Conservation (phyloP, 2,888 invertebrate species). For the Dolichopus griseipennis region DNA sequence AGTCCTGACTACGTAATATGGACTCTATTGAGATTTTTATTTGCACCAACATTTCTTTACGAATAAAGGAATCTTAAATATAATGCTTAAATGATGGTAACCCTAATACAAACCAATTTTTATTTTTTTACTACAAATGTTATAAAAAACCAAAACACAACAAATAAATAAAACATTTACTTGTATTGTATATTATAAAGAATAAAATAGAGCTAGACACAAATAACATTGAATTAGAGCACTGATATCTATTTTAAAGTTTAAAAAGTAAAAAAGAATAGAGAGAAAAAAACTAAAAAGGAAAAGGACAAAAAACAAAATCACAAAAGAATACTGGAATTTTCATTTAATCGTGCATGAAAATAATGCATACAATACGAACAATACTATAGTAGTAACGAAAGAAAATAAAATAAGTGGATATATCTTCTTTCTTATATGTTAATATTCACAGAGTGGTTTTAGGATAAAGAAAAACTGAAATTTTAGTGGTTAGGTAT, state of each 20-base stretch:
- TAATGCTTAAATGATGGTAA: no score
- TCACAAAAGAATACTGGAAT: not conserved
- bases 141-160: no score
- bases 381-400: not conserved
- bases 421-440: not conserved
- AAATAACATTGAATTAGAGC: constrained; percentile 1
- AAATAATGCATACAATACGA: not conserved
- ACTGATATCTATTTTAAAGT: not conserved
- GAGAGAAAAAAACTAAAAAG: not conserved
- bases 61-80: no score
- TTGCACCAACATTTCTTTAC: no score
- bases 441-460: no score
- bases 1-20: no score
- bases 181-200: not conserved
- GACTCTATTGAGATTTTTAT: no score
- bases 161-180: no score
- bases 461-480: no score
- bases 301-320: not conserved
- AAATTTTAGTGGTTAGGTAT: no score
- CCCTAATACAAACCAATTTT: no score
- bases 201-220: not conserved
- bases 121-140: no score
- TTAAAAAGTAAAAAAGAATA: not conserved
- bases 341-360: constrained; percentile 1
- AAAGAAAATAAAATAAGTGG: not conserved